Evolutionary conservation across 2,797 vertebrate genomes (phyloP).

Genomic region (Telmatherina bonti): DNA sequence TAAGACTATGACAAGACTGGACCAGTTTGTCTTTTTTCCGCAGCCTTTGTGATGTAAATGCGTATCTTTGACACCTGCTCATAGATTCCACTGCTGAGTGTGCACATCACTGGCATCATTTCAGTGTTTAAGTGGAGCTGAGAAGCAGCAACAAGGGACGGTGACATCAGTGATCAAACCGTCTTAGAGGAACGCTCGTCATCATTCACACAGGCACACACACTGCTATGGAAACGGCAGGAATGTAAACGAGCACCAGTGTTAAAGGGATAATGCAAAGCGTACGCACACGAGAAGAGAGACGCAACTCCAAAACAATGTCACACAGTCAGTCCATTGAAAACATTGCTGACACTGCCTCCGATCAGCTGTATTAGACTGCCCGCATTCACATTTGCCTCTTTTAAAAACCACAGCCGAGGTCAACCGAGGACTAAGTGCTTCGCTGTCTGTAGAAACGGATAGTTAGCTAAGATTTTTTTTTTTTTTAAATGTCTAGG

Average conservation of each 20-base stretch:
- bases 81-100: slow-evolving; percentile 25
- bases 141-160: slow-evolving; percentile 56
- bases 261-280: slow-evolving; percentile 56
- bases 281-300: slow-evolving; percentile 17
- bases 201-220: slow-evolving; percentile 60
- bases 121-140: slow-evolving; percentile 58
- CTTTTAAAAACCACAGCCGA: slow-evolving; percentile 26
- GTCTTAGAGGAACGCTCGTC: slow-evolving; percentile 70
- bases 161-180: slow-evolving; percentile 77
- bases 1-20: not conserved
- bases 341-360: slow-evolving; percentile 67
- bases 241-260: slow-evolving; percentile 42
- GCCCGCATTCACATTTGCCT: slow-evolving; percentile 34
- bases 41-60: slow-evolving; percentile 17
- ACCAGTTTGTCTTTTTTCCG: slow-evolving; percentile 8
- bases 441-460: slow-evolving; percentile 28
- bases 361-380: slow-evolving; percentile 39
- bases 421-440: slow-evolving; percentile 56
- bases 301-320: slow-evolving; percentile 57
- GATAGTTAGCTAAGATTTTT: slow-evolving; percentile 26
- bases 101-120: slow-evolving; percentile 43
- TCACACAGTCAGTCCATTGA: slow-evolving; percentile 30
- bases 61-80: slow-evolving; percentile 16
- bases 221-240: slow-evolving; percentile 75
- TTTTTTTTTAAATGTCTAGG: slow-evolving; percentile 32